Base-by-base conservation (phyloP, 2,113 vertebrate genomes). In the Xiphias gladius region DNA sequence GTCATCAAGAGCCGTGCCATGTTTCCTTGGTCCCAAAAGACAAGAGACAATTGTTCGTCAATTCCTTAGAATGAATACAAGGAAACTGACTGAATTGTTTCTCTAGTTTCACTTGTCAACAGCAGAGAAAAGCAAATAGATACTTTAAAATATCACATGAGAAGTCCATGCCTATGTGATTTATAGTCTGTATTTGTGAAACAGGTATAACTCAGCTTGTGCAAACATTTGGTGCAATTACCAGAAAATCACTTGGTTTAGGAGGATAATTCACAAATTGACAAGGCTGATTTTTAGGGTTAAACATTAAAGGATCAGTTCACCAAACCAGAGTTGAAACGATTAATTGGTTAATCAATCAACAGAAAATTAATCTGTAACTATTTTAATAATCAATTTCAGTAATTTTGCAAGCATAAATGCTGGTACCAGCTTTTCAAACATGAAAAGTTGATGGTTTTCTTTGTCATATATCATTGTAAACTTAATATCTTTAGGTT, bases 11-110 rank as follows among this genome's bases (percentile, higher is more conserved):
- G 48, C 41, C 19, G n/a, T 78, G 35, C 2, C 7, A 5, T 59
- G 28, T 73, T 48, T 54, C 61, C 12, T 55, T 76, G 43, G 41
- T 37, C 59, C 84, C 50, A 55, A 50, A 68, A 73, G n/a, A 86
- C 48, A n/a, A 26, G 17, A 32, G 17, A 79, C 62, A 62, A 83
- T 74, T 41, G 55, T 58, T 72, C 80, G 37, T 22, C 69, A 48
- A 74, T 73, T 59, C 58, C 57, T 65, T 28, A 20, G 22, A 62
- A 28, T 58, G 35, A 73, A 39, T 17, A 55, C 35, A 32, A 24
- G 16, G 46, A 64, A 20, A 54, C 41, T 26, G 43, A 24, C 43
- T 48, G 10, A 58, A 58, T 46, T 30, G 5, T 30, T 0, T 20
- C 39, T 50, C 4, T 57, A 14, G 5, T 12, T 54, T 37, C 37